phyloP scores from a whole-genome alignment of 2,888 invertebrate species.

The Nephrocerus scutellatus region DNA sequence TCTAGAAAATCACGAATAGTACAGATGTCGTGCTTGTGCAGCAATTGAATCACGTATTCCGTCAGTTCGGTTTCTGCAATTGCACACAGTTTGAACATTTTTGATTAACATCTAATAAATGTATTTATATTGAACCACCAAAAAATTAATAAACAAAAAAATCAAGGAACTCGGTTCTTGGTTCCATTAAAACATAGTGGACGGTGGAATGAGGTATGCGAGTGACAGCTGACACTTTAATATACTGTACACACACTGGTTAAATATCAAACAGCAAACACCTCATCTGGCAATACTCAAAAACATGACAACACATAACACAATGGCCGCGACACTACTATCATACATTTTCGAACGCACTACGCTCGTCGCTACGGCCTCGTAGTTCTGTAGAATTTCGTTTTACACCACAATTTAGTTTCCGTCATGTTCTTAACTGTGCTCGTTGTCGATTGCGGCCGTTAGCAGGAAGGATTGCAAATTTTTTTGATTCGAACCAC shows the following conservation, averaged over 20 bases:
- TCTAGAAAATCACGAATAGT: conserved; percentile 17
- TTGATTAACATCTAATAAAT: neutral
- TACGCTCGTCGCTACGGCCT: conserved; percentile 2
- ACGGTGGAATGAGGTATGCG: too few relatives aligned
- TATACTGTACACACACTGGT: too few relatives aligned
- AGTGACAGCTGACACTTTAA: too few relatives aligned
- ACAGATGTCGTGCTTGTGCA: conserved; percentile 18
- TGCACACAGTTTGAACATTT: conserved; percentile 16
- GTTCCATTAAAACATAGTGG: neutral
- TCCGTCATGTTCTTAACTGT: conserved; percentile 31
- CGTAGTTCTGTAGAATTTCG: conserved; percentile 6
- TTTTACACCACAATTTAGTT: conserved; percentile 29
- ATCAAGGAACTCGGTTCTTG: neutral
- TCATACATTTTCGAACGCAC: conserved; percentile 2
- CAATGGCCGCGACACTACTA: conserved; percentile 10
- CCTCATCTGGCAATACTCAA: conserved; percentile 1
- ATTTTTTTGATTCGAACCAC: conserved; percentile 13
- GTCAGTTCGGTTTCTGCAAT: conserved; percentile 21
- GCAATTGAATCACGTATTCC: conserved; percentile 22
- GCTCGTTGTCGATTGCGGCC: conserved; percentile 16
- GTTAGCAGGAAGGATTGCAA: conserved; percentile 16
- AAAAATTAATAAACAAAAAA: neutral
- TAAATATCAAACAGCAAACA: neutral
- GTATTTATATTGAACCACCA: too few relatives aligned
- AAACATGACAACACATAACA: conserved; percentile 10